Evolutionary conservation across 1,140 invertebrate genomes (phyloP).

Genomic region (Acromyrmex heyeri): DNA sequence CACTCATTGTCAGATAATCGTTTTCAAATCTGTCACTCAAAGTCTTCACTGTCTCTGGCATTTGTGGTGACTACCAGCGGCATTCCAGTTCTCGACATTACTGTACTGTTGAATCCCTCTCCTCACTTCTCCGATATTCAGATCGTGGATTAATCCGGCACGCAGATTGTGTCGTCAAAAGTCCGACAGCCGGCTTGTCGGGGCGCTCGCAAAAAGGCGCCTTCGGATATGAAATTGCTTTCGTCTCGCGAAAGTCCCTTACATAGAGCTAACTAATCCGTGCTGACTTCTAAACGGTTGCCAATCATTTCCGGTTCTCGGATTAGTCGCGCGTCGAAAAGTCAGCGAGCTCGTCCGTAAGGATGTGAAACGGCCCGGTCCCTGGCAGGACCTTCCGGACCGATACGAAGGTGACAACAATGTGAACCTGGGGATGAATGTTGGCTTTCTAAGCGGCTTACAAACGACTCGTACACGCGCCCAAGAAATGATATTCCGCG

Average conservation of each 20-base stretch:
- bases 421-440: slow-evolving; percentile 59
- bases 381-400: slow-evolving; percentile 51
- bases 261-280: slow-evolving; percentile 79
- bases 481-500: slow-evolving; percentile 71
- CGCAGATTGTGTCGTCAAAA: slow-evolving; percentile 83
- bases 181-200: slow-evolving; percentile 77
- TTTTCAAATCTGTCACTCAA: slow-evolving; percentile 15
- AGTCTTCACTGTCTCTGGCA: background rate
- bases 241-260: slow-evolving; percentile 63
- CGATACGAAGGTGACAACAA: slow-evolving; percentile 63
- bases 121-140: slow-evolving; percentile 61
- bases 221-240: slow-evolving; percentile 52
- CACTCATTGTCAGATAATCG: slow-evolving; percentile 7
- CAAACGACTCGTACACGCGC: slow-evolving; percentile 81
- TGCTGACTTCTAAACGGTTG: slow-evolving; percentile 86
- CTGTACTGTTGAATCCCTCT: slow-evolving; percentile 33
- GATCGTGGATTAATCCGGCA: slow-evolving; percentile 69
- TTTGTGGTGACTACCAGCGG: slow-evolving; percentile 6
- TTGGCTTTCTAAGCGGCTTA: slow-evolving; percentile 85
- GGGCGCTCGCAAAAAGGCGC: slow-evolving; percentile 36
- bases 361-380: slow-evolving; percentile 78
- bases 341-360: slow-evolving; percentile 69
- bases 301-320: slow-evolving; percentile 87
- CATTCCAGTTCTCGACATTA: slow-evolving; percentile 26
- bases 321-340: slow-evolving; percentile 83